A percentile compares a stretch with the other conserved stretches of the same genome.
Evolutionary conservation across 2,888 invertebrate species (phyloP).

Genomic region (Ochropacha duplaris): DNA sequence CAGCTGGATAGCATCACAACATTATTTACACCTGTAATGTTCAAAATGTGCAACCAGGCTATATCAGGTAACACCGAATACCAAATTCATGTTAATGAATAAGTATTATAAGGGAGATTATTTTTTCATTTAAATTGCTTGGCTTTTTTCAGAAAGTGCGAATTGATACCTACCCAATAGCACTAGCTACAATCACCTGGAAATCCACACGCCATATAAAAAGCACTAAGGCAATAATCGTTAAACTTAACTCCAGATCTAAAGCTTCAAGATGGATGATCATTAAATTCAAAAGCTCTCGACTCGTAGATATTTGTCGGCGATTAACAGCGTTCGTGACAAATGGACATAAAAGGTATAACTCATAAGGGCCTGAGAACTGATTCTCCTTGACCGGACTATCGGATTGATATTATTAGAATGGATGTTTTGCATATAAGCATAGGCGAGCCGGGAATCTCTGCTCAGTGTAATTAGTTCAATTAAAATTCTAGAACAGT

Average conservation of each 20-base stretch:
- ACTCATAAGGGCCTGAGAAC: slow-evolving; percentile 30
- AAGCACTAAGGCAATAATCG: neutral
- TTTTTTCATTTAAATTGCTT: too few relatives aligned
- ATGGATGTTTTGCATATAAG: slow-evolving; percentile 25
- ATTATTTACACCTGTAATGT: too few relatives aligned
- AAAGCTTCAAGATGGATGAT: neutral
- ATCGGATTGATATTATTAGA: slow-evolving; percentile 33
- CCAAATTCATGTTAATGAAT: too few relatives aligned
- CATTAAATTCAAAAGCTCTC: slow-evolving; percentile 1
- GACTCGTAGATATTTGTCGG: slow-evolving; percentile 2
- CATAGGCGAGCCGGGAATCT: slow-evolving; percentile 7
- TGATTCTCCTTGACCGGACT: slow-evolving; percentile 40
- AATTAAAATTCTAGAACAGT: slow-evolving; percentile 3
- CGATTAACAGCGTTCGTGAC: slow-evolving; percentile 7
- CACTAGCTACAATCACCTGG: neutral
- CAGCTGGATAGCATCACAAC: too few relatives aligned
- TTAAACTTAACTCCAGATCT: neutral
- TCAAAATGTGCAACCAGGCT: too few relatives aligned
- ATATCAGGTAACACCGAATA: too few relatives aligned
- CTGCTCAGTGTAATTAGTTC: slow-evolving; percentile 4
- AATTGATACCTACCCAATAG: neutral
- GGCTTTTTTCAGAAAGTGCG: neutral
- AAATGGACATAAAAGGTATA: slow-evolving; percentile 9
- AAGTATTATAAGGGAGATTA: too few relatives aligned
- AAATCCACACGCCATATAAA: neutral